Conservation (phyloP, 2,113 vertebrate species). For the Thomomys bottae region DNA sequence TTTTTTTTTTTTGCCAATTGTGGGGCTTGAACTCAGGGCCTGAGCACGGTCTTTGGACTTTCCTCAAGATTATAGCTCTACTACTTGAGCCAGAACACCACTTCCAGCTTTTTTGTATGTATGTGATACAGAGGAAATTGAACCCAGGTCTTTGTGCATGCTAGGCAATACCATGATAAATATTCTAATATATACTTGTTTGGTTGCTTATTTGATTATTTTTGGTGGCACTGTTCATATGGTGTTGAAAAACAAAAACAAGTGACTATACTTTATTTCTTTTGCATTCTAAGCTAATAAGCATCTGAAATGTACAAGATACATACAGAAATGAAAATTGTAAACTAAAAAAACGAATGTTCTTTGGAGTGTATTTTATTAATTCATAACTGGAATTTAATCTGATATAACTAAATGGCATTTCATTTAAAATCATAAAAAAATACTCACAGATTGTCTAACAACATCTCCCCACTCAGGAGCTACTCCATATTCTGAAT, state of each 20-base stretch:
- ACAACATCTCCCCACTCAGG: constrained; percentile 99
- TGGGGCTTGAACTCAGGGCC: too few species aligned
- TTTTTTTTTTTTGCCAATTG: too few species aligned
- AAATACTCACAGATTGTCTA: constrained; percentile 94
- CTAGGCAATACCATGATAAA: neutral
- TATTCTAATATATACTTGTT: neutral
- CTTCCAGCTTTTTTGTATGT: too few species aligned
- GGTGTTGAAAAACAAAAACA: constrained; percentile 18
- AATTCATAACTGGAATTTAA: constrained; percentile 36
- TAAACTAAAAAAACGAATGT: constrained; percentile 11
- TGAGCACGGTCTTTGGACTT: too few species aligned
- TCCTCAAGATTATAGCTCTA: too few species aligned
- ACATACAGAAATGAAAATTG: constrained; percentile 38
- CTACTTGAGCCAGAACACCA: too few species aligned
- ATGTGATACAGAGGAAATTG: too few species aligned
- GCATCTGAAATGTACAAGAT: neutral
- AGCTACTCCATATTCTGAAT: constrained; percentile 97
- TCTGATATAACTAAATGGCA: neutral
- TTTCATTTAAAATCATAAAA: neutral
- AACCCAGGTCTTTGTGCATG: too few species aligned
- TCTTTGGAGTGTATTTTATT: neutral
- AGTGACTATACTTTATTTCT: neutral
- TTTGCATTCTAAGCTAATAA: neutral
- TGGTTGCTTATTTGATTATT: neutral
- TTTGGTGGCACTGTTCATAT: neutral